Percentiles rank a stretch among this genome's conserved stretches.
phyloP scores from a whole-genome alignment of 2,888 invertebrate species.

The Archaeoteleia sp. region DNA sequence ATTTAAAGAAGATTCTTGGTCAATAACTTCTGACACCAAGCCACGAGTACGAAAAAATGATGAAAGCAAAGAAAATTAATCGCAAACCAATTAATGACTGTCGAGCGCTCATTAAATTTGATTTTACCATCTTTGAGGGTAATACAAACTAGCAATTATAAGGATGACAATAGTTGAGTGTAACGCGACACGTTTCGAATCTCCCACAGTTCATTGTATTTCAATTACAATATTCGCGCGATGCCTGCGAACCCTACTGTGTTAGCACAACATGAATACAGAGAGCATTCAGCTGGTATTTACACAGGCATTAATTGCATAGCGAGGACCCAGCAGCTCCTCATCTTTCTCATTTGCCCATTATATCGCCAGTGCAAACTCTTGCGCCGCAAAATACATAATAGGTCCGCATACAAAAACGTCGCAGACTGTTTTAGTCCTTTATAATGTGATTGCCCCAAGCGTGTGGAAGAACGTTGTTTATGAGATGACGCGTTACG shows the following conservation, averaged over 20 bases:
- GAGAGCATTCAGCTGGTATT: slow-evolving; percentile 10
- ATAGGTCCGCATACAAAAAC: neutral
- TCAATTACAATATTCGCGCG: slow-evolving; percentile 25
- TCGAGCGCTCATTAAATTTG: too few species aligned
- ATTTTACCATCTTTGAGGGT: too few species aligned
- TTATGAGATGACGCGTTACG: neutral
- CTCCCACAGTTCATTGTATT: slow-evolving; percentile 14
- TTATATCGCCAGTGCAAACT: slow-evolving; percentile 5
- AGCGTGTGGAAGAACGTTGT: slow-evolving; percentile 1
- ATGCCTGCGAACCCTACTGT: slow-evolving; percentile 3
- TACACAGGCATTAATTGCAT: slow-evolving; percentile 15
- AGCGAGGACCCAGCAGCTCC: slow-evolving; percentile 5
- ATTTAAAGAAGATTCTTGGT: too few species aligned
- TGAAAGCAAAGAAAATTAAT: too few species aligned
- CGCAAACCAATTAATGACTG: too few species aligned
- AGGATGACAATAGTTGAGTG: slow-evolving; percentile 1
- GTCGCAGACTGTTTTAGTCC: slow-evolving; percentile 1
- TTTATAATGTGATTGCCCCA: neutral
- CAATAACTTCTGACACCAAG: too few species aligned
- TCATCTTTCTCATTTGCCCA: slow-evolving; percentile 9
- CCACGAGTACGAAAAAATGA: too few species aligned
- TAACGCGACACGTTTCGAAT: slow-evolving; percentile 20
- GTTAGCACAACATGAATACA: slow-evolving; percentile 11
- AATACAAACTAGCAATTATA: slow-evolving; percentile 4
- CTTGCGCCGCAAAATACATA: slow-evolving; percentile 3